These are phyloP conservation scores for Etheostoma cragini DNA, from an alignment of 2,113 vertebrate genomes.

Conservation along the genomic window DNA sequence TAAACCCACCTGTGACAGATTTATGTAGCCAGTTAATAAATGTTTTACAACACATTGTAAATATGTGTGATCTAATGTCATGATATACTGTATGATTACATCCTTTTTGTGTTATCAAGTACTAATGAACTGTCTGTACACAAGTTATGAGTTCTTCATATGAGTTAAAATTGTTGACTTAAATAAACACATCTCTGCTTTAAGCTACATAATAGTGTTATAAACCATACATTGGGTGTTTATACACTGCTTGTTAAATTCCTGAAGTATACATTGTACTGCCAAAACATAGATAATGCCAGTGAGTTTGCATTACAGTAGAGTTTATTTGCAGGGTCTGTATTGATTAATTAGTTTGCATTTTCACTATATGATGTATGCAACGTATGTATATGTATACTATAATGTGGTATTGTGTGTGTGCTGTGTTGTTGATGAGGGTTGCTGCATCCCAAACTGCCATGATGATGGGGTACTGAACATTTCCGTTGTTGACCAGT, in stretches of 20 bases:
- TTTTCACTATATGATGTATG: neutral
- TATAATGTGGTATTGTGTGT: neutral
- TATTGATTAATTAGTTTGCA: neutral
- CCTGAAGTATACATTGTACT: neutral
- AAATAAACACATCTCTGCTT: neutral
- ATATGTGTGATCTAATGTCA: neutral
- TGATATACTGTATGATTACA: neutral
- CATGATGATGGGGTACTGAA: neutral
- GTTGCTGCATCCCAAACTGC: neutral
- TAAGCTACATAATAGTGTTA: neutral
- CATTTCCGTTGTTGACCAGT: conserved; percentile 4
- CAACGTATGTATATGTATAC: neutral
- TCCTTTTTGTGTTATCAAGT: neutral
- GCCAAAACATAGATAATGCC: neutral
- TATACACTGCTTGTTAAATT: neutral
- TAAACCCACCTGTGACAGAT: neutral
- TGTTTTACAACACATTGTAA: neutral
- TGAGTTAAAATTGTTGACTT: neutral
- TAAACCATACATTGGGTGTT: neutral
- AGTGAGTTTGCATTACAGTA: neutral
- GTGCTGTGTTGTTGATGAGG: neutral
- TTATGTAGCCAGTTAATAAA: neutral
- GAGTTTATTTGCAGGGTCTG: neutral
- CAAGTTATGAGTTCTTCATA: neutral
- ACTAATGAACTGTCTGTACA: neutral